Conservation (phyloP, 2,888 invertebrate genomes). For the Mylabris sibirica region DNA sequence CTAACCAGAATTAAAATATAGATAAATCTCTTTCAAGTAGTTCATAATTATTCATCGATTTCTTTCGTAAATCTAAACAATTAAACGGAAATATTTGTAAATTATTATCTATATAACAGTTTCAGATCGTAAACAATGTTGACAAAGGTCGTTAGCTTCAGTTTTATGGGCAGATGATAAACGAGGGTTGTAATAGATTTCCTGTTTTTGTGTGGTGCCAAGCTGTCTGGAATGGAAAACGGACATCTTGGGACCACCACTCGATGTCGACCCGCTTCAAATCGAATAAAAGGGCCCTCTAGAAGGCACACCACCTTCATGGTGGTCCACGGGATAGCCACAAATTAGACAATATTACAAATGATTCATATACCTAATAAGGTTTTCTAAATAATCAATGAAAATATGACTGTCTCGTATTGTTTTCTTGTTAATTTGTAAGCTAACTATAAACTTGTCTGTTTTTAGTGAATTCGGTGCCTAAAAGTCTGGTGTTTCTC, state of each 20-base stretch:
- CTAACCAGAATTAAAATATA: background rate
- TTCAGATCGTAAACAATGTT: slow-evolving; percentile 30
- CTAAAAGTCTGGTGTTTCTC: background rate
- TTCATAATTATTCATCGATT: background rate
- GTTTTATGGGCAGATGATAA: slow-evolving; percentile 52
- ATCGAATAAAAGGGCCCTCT: slow-evolving; percentile 28
- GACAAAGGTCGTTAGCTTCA: slow-evolving; percentile 34
- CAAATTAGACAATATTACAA: too few species aligned
- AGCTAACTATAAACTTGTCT: background rate
- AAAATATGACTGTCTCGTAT: background rate
- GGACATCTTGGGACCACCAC: slow-evolving; percentile 34
- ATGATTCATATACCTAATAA: too few species aligned
- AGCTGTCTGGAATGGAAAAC: slow-evolving; percentile 50
- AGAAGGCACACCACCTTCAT: slow-evolving; percentile 18
- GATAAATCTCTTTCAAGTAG: background rate
- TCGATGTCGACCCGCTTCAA: slow-evolving; percentile 37
- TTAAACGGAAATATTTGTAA: background rate
- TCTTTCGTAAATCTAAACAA: background rate
- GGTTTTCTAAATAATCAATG: too few species aligned
- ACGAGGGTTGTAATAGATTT: slow-evolving; percentile 52
- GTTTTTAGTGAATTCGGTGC: slow-evolving; percentile 1
- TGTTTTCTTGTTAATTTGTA: background rate
- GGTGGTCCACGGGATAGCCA: slow-evolving; percentile 25
- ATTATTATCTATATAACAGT: slow-evolving; percentile 12
- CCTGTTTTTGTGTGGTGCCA: slow-evolving; percentile 58